Percentiles rank a stretch among this genome's conserved stretches.
Conservation (phyloP, 2,113 vertebrate genomes). For the Eulemur rufifrons region DNA sequence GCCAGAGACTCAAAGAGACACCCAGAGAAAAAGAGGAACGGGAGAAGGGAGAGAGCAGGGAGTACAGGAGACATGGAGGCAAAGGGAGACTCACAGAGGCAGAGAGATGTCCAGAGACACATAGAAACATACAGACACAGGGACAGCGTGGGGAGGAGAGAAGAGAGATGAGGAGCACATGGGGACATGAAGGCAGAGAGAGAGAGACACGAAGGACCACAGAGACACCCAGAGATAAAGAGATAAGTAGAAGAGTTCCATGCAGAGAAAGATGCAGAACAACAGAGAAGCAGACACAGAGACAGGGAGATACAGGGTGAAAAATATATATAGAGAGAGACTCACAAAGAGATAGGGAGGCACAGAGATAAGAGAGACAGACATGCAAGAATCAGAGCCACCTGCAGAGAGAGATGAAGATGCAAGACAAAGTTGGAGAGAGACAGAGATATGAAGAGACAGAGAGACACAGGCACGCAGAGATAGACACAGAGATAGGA, state of each 20-base stretch:
- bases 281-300: constrained; percentile 30
- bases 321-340: not conserved
- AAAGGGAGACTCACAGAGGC: constrained; percentile 80
- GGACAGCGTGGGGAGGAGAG: constrained; percentile 70
- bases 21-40: constrained; percentile 61
- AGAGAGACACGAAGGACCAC: constrained; percentile 76
- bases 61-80: constrained; percentile 72
- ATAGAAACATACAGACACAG: constrained; percentile 36
- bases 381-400: not conserved
- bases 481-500: not conserved
- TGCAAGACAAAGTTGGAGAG: not conserved
- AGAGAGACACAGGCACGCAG: constrained; percentile 22
- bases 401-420: not conserved
- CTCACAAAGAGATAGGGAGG: not conserved
- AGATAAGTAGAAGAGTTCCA: not conserved
- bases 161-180: constrained; percentile 71
- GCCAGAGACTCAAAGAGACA: constrained; percentile 80
- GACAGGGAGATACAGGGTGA: not conserved
- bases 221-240: constrained; percentile 69
- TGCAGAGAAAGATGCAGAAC: not conserved
- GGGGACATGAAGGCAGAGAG: constrained; percentile 67
- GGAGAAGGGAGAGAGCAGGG: not conserved
- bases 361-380: not conserved
- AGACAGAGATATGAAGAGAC: not conserved
- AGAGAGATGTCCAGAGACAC: constrained; percentile 79